Base-by-base conservation (phyloP, 1,140 invertebrate genomes). In the Leptinotarsa defecta region DNA sequence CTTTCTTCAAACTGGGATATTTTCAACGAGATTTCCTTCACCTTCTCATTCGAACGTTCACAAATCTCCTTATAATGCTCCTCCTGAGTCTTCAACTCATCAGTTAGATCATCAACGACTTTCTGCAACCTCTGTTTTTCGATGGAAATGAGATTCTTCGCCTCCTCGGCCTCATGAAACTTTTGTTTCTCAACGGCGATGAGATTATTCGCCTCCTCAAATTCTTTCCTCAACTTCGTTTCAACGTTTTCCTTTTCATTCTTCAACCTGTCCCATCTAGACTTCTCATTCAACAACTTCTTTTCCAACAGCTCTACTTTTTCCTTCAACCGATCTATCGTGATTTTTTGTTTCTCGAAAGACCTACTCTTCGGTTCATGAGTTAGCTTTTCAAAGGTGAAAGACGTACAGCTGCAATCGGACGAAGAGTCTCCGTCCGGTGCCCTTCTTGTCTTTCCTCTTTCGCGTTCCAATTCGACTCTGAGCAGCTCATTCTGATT, bases 311-410 rank as follows among this genome's bases (percentile, higher is more conserved):
- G 8, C 57, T 77, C 76, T 19, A 75, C 48, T 72, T 72, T 73
- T 22, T 78, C 74, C 34, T 69, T 67, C 24, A 78, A 64, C 43
- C 73, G 22, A 4, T 78, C 77, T 8, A 78, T 74, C n/a, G 64
- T 62, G 22, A 74, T 48, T 72, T 78, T 71, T 57, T 78, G 77
- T 19, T 75, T 75, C 62, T 71, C 74, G 49, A 71, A 75, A 57
- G 68, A 75, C 15, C 64, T 57, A 15, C 61, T 68, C 19, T 70
- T 74, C 3, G 34, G 52, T 13, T 61, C 57, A 11, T 5, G 15
- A 4, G 15, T 13, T 19, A 19, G 13, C 27, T 65, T 52, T 52
- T 74, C 72, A 5, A 49, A 49, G 8, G 20, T 61, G 57, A 65
- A 64, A n/a, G 67, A 68, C 8, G 27, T 0, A 34, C 4, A 65